A percentile compares a stretch with the other conserved stretches of the same genome.
phyloP scores from a whole-genome alignment of 2,888 invertebrate species.

The Diadegma fenestrale region DNA sequence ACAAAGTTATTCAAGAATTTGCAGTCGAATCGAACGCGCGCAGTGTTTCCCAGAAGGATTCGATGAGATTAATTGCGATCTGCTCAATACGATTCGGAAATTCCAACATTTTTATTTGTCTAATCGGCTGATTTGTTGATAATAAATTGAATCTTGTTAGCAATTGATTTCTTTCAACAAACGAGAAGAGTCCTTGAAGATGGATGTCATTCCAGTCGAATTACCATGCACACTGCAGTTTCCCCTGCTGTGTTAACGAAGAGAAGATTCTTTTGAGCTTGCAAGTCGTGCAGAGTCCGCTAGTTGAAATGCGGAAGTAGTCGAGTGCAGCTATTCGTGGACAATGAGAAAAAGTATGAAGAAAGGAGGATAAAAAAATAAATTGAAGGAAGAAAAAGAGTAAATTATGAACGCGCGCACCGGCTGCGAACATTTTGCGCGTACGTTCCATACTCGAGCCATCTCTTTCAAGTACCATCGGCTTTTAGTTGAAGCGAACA shows the following conservation, averaged over 20 bases:
- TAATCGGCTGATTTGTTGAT: background rate
- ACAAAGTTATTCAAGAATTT: background rate
- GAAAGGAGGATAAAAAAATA: conserved; percentile 17
- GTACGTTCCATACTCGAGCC: conserved; percentile 31
- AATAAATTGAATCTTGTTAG: background rate
- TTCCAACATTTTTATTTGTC: background rate
- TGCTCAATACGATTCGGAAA: background rate
- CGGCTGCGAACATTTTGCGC: conserved; percentile 56
- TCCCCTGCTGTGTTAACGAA: background rate
- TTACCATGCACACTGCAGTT: background rate
- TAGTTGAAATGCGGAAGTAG: conserved; percentile 60
- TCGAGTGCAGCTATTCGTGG: conserved; percentile 31
- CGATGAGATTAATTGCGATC: background rate
- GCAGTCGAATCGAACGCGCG: background rate
- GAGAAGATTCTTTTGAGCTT: conserved; percentile 7
- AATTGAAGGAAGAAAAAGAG: conserved; percentile 10
- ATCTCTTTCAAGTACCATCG: conserved; percentile 62
- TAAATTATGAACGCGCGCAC: conserved; percentile 32
- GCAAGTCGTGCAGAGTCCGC: conserved; percentile 50
- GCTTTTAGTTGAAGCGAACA: conserved; percentile 29
- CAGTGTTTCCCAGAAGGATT: background rate
- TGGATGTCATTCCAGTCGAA: background rate
- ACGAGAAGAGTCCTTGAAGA: background rate
- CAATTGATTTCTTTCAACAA: background rate
- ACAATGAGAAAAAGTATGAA: conserved; percentile 39